phyloP scores from a whole-genome alignment of 2,888 invertebrate species.

The Patella ulyssiponensis region DNA sequence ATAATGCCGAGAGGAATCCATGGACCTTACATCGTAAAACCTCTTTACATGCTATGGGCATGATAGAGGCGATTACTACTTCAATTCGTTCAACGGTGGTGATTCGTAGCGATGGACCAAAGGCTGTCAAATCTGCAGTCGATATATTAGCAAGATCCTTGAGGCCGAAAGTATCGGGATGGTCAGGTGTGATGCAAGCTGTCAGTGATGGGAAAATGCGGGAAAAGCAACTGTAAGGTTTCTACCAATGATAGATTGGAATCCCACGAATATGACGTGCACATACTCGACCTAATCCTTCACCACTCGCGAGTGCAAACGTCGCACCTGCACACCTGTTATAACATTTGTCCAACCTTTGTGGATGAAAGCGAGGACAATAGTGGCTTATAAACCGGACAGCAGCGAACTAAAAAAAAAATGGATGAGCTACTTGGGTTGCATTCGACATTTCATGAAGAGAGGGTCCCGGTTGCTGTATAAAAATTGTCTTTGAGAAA shows the following conservation, averaged over 20 bases:
- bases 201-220: constrained; percentile 32
- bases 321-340: neutral
- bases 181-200: constrained; percentile 47
- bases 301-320: neutral
- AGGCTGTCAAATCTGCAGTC: neutral
- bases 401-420: neutral
- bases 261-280: neutral
- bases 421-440: neutral
- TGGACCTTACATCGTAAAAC: neutral
- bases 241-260: neutral
- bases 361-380: neutral
- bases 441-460: neutral
- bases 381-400: neutral
- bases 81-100: neutral
- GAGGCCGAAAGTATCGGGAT: constrained; percentile 29
- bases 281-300: neutral
- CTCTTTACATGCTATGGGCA: neutral
- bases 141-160: constrained; percentile 19
- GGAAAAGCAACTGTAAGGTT: constrained; percentile 33
- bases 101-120: neutral
- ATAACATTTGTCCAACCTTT: neutral
- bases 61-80: neutral
- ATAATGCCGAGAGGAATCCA: too few species aligned
- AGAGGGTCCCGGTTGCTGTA: neutral
- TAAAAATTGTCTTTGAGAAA: neutral